Base-by-base conservation (phyloP, 2,888 invertebrate species). In the Nebria brevicollis region DNA sequence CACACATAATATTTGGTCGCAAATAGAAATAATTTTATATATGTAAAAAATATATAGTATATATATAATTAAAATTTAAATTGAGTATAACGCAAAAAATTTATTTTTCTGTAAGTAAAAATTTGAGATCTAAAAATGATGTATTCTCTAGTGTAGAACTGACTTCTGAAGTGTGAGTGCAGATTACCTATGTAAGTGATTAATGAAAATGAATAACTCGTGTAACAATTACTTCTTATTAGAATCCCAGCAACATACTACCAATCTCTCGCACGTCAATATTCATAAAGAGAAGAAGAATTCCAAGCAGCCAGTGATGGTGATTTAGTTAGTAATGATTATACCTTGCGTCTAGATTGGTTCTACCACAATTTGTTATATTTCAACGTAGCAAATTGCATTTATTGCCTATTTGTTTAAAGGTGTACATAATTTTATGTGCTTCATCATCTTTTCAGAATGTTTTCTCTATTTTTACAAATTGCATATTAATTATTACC, bases 191-290 rank as follows among this genome's bases (percentile, higher is more conserved):
- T 20, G 20, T 20, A 54, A 54, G 54, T 54, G 54, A 54, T 54
- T 54, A 54, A 54, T 54, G 54, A 54, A 54, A 54, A 54, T 54
- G 54, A 54, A 54, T 54, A 54, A 54, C 11, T 54, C 54, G 54
- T 54, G 54, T 54, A 54, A 54, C 54, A 54, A 54, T 54, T 54
- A 54, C 54, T 54, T 54, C 54, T 54, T 54, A 54, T 54, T 54
- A 54, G 7, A 54, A 54, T 7, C 54, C 13, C 13, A 13, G 54
- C 54, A 34, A 34, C 34, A 34, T 54, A 11, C 54, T 54, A 54
- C 54, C 54, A 54, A 54, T 54, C 54, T 7, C 54, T 54, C 13
- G 54, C 54, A 54, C 54, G 54, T 54, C 54, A 54, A 54, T 54
- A 54, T 54, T 13, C 54, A 54, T 54, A 54, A 54, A 54, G 54